Evolutionary conservation across 1,140 invertebrate species (phyloP).

Genomic region (Drosophila bipectinata): DNA sequence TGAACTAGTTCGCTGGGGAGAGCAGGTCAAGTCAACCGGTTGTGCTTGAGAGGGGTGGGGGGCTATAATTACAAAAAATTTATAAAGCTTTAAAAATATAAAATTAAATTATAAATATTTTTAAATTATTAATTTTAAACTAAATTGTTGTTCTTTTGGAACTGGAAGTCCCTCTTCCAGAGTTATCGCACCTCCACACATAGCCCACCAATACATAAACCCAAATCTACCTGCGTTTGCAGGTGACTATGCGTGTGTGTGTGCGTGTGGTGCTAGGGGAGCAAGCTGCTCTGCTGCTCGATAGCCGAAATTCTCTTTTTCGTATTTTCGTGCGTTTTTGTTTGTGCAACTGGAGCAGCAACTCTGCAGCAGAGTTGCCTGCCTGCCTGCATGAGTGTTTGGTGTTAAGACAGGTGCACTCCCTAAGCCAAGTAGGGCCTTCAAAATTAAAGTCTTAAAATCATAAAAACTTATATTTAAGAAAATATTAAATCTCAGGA

Average conservation of each 20-base stretch:
- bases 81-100: too few relatives aligned
- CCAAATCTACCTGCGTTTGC: constrained; percentile 32
- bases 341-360: constrained; percentile 51
- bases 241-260: constrained; percentile 10
- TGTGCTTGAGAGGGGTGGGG: too few relatives aligned
- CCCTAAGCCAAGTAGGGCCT: too few relatives aligned
- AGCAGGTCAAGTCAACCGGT: neutral
- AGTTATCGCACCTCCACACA: constrained; percentile 33
- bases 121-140: too few relatives aligned
- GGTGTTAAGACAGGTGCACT: constrained; percentile 11
- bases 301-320: constrained; percentile 46
- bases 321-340: constrained; percentile 42
- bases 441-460: too few relatives aligned
- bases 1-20: constrained; percentile 14
- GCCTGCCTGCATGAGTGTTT: neutral
- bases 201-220: neutral
- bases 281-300: constrained; percentile 10
- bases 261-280: constrained; percentile 2
- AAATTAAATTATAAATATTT: too few relatives aligned
- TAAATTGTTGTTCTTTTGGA: neutral
- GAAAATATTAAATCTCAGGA: too few relatives aligned
- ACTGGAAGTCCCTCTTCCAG: constrained; percentile 24
- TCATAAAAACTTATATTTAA: too few relatives aligned
- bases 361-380: neutral
- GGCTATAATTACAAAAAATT: neutral